phyloP scores from a whole-genome alignment of 2,888 invertebrate species.

The Bembecia ichneumoniformis region DNA sequence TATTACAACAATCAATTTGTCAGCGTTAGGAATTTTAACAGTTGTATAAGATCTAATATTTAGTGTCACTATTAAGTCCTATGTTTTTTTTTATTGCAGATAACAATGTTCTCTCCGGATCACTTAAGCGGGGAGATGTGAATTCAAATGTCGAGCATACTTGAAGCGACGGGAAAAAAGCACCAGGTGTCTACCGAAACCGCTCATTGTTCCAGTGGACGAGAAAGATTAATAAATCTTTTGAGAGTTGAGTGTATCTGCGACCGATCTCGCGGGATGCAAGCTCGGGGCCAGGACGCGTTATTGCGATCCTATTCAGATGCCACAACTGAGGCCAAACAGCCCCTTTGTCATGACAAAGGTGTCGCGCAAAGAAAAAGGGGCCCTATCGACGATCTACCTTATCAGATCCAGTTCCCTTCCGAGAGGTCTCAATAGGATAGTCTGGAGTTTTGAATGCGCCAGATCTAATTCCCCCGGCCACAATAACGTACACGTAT shows the following conservation, averaged over 20 bases:
- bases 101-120: neutral
- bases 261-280: constrained; percentile 67
- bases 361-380: constrained; percentile 71
- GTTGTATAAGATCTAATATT: no score
- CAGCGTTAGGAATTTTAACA: neutral
- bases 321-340: constrained; percentile 67
- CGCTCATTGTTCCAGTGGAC: constrained; percentile 64
- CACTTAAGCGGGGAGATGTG: constrained; percentile 37
- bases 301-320: constrained; percentile 70
- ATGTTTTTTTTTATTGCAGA: neutral
- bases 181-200: constrained; percentile 67
- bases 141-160: constrained; percentile 46
- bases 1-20: neutral
- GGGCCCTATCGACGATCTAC: constrained; percentile 67
- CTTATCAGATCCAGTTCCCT: constrained; percentile 71
- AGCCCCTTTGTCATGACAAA: constrained; percentile 70
- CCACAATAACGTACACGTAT: constrained; percentile 57
- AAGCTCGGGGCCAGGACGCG: constrained; percentile 60
- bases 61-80: neutral
- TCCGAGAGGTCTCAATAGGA: constrained; percentile 69
- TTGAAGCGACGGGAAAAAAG: constrained; percentile 54
- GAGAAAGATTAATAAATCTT: constrained; percentile 70
- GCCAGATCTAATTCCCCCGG: constrained; percentile 64
- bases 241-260: constrained; percentile 62
- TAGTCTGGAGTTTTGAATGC: constrained; percentile 59